A percentile compares a stretch with the other conserved stretches of the same genome.
phyloP scores from a whole-genome alignment of 2,888 invertebrate species.

The Tenthredo amoena region DNA sequence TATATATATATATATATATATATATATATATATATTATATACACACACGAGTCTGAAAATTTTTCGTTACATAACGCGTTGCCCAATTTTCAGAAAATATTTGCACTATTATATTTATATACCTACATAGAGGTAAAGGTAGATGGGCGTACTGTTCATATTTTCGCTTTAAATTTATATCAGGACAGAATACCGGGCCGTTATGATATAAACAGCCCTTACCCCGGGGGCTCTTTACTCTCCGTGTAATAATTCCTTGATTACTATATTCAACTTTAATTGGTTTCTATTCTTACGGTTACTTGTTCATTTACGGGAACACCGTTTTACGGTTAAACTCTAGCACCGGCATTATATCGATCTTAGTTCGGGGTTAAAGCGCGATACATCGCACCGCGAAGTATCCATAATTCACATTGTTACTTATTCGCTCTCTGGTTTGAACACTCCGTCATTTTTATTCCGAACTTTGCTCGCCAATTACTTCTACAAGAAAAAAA shows the following conservation, averaged over 20 bases:
- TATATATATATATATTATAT: too few relatives aligned
- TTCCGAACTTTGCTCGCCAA: neutral
- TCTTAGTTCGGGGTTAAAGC: neutral
- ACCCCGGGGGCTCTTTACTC: neutral
- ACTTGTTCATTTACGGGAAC: neutral
- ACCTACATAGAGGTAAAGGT: neutral
- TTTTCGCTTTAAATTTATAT: neutral
- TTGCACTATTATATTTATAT: neutral
- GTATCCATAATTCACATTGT: neutral
- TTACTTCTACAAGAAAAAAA: neutral
- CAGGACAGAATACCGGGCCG: neutral
- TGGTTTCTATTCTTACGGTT: neutral
- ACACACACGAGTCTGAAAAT: neutral
- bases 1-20: too few relatives aligned
- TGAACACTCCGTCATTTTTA: neutral
- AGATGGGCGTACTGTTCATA: neutral
- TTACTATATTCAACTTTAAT: conserved; percentile 11
- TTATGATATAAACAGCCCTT: neutral
- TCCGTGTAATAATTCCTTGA: neutral
- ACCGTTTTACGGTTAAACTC: conserved; percentile 2
- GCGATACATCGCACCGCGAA: neutral
- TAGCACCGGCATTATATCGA: neutral
- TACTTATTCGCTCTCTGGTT: neutral
- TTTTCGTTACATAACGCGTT: neutral
- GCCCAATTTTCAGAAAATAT: neutral